Base-by-base conservation (phyloP, 2,113 vertebrate species). In the Vulpes lagopus region DNA sequence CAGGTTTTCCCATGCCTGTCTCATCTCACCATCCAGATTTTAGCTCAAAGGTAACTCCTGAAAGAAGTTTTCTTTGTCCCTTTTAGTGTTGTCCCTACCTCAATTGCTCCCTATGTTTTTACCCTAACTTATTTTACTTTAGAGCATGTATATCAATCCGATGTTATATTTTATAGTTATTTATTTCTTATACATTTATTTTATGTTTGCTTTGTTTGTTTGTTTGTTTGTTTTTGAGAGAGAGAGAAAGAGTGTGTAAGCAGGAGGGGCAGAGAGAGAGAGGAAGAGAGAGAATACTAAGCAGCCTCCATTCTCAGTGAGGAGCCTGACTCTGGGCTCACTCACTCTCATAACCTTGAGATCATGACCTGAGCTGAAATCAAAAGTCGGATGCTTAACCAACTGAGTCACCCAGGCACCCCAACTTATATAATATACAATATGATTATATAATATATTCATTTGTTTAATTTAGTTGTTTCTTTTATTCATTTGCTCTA, bases 401-500 rank as follows among this genome's bases (percentile, higher is more conserved):
- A 16, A 38, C n/a, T 71, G 69, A 38, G 69, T 19, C n/a, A 35
- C 69, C 69, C n/a, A 71, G n/a, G n/a, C 11, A 19, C 4, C 69
- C 19, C 23, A 67, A 67, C 32, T 43, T 43, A 43, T 32, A 43
- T 86, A 86, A 76, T 57, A 65, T 65, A 93, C 32, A 43, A 43
- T 43, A 43, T 43, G 43, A 43, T 43, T 43, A 43, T 32, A 57
- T 86, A 86, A 76, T 57, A 65, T 65, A 93, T 43, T 76, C 19
- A 86, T 64, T 78, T 78, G 43, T 55, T 53, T 55, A 55, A 55
- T 90, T 79, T 49, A 89, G 53, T 65, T 65, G 25, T 87, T n/a
- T 25, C 35, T 67, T 93, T 67, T 87, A n/a, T 86, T 55, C 59
- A 86, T 93, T 87, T 93, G 49, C 25, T 86, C 19, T 78, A 93